A percentile compares a stretch with the other conserved stretches of the same genome.
These are phyloP conservation scores for Mobula hypostoma DNA, from an alignment of 2,113 vertebrate genomes.

Conservation along the genomic window DNA sequence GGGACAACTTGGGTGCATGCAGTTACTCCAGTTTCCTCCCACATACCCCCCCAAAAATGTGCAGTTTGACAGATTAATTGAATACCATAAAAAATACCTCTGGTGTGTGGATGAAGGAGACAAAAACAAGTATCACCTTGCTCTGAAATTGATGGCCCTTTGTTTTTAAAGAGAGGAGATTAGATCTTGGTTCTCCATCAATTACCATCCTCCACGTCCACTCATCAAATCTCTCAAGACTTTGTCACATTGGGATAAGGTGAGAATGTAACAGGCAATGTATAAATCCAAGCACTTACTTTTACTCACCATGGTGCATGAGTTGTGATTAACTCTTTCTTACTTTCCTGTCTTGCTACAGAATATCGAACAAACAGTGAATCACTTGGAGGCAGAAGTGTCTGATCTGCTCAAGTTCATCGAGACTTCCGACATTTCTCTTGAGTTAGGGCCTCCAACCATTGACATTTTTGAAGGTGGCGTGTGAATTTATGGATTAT, in stretches of 20 bases:
- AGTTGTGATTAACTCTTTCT: background rate
- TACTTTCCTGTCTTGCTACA: background rate
- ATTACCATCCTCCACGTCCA: no score
- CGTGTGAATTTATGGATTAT: background rate
- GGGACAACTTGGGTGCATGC: no score
- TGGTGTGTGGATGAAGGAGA: no score
- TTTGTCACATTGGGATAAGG: background rate
- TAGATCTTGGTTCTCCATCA: no score
- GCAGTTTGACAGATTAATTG: no score
- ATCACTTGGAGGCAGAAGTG: slow-evolving; percentile 4
- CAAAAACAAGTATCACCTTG: no score
- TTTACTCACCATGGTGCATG: background rate
- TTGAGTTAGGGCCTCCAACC: background rate
- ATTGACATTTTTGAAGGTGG: slow-evolving; percentile 17
- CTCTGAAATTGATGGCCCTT: no score
- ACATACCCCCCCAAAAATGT: no score
- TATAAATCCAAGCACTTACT: background rate
- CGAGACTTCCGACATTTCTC: background rate
- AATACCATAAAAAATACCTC: no score
- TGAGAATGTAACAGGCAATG: background rate
- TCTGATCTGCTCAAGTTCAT: background rate
- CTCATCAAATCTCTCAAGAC: background rate
- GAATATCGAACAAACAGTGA: slow-evolving; percentile 12
- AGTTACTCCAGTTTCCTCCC: no score
- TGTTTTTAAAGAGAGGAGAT: no score